phyloP scores from a whole-genome alignment of 2,113 vertebrate species.

The Gracilinanus agilis region DNA sequence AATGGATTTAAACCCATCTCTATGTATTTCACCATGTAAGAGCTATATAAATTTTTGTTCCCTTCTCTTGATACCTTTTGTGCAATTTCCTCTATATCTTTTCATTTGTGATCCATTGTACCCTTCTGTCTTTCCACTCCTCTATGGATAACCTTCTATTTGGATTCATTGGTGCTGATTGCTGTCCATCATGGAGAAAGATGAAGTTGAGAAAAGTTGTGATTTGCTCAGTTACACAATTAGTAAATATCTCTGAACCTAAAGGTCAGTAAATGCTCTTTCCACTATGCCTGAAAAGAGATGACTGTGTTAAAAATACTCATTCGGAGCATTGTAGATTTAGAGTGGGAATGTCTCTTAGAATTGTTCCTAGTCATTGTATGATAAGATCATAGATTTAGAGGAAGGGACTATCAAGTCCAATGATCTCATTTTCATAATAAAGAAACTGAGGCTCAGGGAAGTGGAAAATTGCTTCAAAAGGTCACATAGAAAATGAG shows the following conservation, averaged over 20 bases:
- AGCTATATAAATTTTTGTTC: not conserved
- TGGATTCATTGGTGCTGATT: not conserved
- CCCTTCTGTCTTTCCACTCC: not conserved
- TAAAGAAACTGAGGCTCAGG: not conserved
- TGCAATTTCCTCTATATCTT: not conserved
- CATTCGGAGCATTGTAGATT: not conserved
- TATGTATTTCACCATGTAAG: not conserved
- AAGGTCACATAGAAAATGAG: not conserved
- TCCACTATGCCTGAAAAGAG: not conserved
- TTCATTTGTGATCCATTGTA: not conserved
- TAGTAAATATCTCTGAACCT: not conserved
- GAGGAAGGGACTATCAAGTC: not conserved
- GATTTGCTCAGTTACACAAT: not conserved
- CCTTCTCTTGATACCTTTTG: not conserved
- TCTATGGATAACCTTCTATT: not conserved
- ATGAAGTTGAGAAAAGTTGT: not conserved
- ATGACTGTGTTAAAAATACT: not conserved
- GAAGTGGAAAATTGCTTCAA: not conserved
- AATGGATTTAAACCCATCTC: not conserved
- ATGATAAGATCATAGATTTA: not conserved
- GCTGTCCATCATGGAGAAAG: not conserved
- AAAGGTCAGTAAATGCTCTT: not conserved
- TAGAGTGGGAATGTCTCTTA: not conserved
- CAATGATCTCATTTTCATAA: not conserved
- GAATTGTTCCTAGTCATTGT: not conserved